These are phyloP conservation scores for Argopecten irradians DNA, from an alignment of 1,140 invertebrate genomes.

Conservation along the genomic window DNA sequence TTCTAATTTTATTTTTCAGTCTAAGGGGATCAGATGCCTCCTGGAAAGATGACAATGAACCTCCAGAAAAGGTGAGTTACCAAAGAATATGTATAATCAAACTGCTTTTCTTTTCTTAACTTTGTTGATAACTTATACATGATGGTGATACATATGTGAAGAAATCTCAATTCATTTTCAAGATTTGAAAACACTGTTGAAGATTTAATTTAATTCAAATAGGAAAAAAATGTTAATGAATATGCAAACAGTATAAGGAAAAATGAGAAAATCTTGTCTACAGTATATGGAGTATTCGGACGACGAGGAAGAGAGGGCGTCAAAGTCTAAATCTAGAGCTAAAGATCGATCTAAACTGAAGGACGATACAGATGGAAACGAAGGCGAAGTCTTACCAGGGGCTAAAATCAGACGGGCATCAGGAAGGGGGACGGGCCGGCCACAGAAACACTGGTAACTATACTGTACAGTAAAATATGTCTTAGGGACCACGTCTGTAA, in stretches of 20 bases:
- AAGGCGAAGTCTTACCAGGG: constrained; percentile 42
- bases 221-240: too few relatives aligned
- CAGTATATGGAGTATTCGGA: constrained; percentile 88
- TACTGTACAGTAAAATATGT: too few relatives aligned
- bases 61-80: constrained; percentile 80
- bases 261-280: too few relatives aligned
- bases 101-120: too few relatives aligned
- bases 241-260: too few relatives aligned
- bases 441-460: neutral
- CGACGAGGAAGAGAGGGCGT: constrained; percentile 86
- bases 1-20: constrained; percentile 46
- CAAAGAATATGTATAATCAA: too few relatives aligned
- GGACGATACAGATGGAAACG: constrained; percentile 30
- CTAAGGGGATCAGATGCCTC: constrained; percentile 88
- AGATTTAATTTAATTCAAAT: too few relatives aligned
- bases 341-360: constrained; percentile 52
- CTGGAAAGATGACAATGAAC: constrained; percentile 89
- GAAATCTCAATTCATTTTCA: neutral
- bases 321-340: constrained; percentile 68
- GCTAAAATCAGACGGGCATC: constrained; percentile 12
- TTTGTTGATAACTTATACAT: neutral
- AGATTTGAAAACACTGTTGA: too few relatives aligned
- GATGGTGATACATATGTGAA: too few relatives aligned
- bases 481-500: too few relatives aligned
- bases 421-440: neutral